Percentiles rank a stretch among this genome's conserved stretches.
phyloP scores from a whole-genome alignment of 1,140 invertebrate genomes.

The Philopotamus ludificatus region DNA sequence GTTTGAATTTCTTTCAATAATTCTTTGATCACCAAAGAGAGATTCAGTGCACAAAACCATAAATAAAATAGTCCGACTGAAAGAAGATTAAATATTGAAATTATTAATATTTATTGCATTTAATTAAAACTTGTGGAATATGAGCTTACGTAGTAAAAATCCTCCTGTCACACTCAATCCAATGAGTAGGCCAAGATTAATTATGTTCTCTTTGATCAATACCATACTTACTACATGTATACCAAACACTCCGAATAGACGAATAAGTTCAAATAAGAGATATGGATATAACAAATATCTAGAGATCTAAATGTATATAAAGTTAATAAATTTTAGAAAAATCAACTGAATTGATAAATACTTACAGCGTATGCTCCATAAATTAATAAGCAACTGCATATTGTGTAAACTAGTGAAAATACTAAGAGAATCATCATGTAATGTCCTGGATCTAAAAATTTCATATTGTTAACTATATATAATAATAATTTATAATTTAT shows the following conservation, averaged over 20 bases:
- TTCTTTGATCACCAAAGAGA: conserved; percentile 29
- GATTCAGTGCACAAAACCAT: conserved; percentile 34
- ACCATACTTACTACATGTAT: conserved; percentile 30
- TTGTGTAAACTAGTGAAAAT: conserved; percentile 19
- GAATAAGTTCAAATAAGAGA: conserved; percentile 21
- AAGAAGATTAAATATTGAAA: conserved; percentile 19
- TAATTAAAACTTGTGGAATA: conserved; percentile 1
- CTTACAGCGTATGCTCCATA: conserved; percentile 36
- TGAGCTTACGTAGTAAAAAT: conserved; percentile 33
- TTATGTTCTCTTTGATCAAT: conserved; percentile 36
- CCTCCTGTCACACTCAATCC: conserved; percentile 32
- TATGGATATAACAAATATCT: conserved; percentile 34
- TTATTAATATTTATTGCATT: conserved; percentile 4
- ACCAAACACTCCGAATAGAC: conserved; percentile 11
- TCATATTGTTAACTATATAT: conserved; percentile 6
- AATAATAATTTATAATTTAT: background rate
- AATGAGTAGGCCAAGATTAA: conserved; percentile 36
- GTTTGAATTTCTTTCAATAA: conserved; percentile 31
- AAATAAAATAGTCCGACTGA: conserved; percentile 34
- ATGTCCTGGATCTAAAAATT: conserved; percentile 36
- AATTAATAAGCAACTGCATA: conserved; percentile 27
- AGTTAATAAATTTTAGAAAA: background rate
- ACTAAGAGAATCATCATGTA: conserved; percentile 19
- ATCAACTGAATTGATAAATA: conserved; percentile 1
- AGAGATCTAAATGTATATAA: conserved; percentile 27